Conservation (phyloP, 1,140 invertebrate species). For the Drosophila trapezifrons region DNA sequence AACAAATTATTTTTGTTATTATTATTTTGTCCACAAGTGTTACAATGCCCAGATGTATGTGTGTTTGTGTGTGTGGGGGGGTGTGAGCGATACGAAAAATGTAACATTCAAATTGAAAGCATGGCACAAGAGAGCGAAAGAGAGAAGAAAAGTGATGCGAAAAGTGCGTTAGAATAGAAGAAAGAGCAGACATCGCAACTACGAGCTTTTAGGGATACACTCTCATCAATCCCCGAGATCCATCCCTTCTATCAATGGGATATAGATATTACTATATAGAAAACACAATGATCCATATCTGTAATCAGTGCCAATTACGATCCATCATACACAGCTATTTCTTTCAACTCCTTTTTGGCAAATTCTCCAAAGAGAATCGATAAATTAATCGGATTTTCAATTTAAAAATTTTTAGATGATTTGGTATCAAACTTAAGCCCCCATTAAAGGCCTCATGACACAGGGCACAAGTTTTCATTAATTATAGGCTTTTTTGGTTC, state of each 20-base stretch:
- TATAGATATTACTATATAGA: neutral
- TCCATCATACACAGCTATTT: too few relatives aligned
- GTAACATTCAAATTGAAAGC: conserved; percentile 10
- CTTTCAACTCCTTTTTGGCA: too few relatives aligned
- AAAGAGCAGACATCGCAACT: neutral
- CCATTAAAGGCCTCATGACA: too few relatives aligned
- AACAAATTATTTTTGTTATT: too few relatives aligned
- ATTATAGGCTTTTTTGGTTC: too few relatives aligned
- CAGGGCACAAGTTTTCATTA: too few relatives aligned
- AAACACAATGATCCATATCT: too few relatives aligned
- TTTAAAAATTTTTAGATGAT: neutral
- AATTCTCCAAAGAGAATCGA: too few relatives aligned
- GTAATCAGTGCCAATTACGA: too few relatives aligned
- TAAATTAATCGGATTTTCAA: too few relatives aligned
- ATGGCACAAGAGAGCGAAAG: conserved; percentile 3
- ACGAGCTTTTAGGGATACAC: neutral
- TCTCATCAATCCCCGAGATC: neutral
- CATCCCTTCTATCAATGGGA: neutral
- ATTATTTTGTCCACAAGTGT: conserved; percentile 1
- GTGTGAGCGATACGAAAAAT: conserved; percentile 3
- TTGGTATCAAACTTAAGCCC: too few relatives aligned
- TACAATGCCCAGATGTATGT: neutral
- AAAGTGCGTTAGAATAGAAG: neutral
- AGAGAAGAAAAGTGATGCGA: neutral
- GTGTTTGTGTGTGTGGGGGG: neutral